Conservation (phyloP, 2,797 vertebrate genomes). For the Pelodytes ibericus region DNA sequence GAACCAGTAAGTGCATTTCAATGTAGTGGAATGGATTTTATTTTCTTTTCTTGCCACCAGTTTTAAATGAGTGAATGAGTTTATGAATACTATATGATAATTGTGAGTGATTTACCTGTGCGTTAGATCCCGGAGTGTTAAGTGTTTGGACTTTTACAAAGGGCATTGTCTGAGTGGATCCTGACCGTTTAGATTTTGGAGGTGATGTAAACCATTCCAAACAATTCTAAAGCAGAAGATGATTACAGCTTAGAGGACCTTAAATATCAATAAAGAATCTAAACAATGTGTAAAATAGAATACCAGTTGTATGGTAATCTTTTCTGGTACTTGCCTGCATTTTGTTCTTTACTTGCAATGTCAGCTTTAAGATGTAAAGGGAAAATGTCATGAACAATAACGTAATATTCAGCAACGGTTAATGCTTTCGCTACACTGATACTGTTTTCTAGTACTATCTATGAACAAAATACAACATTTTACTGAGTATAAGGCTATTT, state of each 20-base stretch:
- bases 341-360: slow-evolving; percentile 2
- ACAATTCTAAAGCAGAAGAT: slow-evolving; percentile 53
- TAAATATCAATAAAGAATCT: neutral
- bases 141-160: slow-evolving; percentile 54
- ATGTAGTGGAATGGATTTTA: slow-evolving; percentile 8
- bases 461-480: no score
- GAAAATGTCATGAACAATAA: neutral
- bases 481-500: no score
- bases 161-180: slow-evolving; percentile 55
- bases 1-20: neutral
- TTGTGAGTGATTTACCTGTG: slow-evolving; percentile 39
- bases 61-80: slow-evolving; percentile 16
- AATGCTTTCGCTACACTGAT: neutral
- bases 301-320: neutral
- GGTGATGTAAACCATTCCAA: slow-evolving; percentile 54
- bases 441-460: no score
- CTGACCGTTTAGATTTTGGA: slow-evolving; percentile 54
- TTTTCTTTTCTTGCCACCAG: neutral
- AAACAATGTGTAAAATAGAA: neutral
- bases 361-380: slow-evolving; percentile 6
- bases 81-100: slow-evolving; percentile 15
- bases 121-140: slow-evolving; percentile 48
- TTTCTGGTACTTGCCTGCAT: neutral
- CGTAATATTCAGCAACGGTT: neutral
- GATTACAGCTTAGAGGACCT: slow-evolving; percentile 34